Evolutionary conservation across 2,888 invertebrate species (phyloP).

Genomic region (Megastigmus dorsalis): DNA sequence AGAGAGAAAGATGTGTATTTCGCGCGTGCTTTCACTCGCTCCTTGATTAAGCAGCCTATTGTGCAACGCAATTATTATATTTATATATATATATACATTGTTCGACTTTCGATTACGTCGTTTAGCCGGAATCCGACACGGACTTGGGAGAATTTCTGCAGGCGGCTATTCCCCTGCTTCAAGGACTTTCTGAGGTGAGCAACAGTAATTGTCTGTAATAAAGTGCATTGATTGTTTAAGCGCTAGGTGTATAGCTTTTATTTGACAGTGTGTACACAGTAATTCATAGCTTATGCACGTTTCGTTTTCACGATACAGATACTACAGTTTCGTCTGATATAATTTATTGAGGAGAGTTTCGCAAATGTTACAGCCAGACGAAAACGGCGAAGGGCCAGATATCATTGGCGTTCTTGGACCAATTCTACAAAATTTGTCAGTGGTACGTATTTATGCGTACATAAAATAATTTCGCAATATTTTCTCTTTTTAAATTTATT

Average conservation of each 20-base stretch:
- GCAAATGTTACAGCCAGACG: slow-evolving; percentile 45
- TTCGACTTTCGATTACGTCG: slow-evolving; percentile 15
- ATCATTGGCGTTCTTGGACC: slow-evolving; percentile 61
- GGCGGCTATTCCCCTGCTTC: slow-evolving; percentile 66
- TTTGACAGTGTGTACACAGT: no score
- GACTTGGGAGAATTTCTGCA: slow-evolving; percentile 66
- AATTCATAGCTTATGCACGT: no score
- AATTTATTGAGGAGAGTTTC: no score
- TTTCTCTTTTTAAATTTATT: no score
- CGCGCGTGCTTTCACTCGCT: no score
- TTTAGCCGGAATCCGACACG: slow-evolving; percentile 68
- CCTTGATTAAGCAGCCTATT: neutral
- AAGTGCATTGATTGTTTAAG: no score
- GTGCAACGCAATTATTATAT: slow-evolving; percentile 4
- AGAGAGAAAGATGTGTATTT: no score
- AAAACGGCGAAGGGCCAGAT: slow-evolving; percentile 58
- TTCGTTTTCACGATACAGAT: no score
- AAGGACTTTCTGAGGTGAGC: slow-evolving; percentile 68
- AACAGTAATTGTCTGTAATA: no score
- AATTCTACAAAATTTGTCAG: slow-evolving; percentile 58
- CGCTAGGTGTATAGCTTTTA: no score
- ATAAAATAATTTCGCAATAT: no score
- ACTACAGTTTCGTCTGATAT: no score
- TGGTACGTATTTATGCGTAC: slow-evolving; percentile 55
- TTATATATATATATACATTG: slow-evolving; percentile 46